Evolutionary conservation across 2,113 vertebrate genomes (phyloP), one percentile per base, ranked within the genome.

Genomic region (Axis porcinus): DNA sequence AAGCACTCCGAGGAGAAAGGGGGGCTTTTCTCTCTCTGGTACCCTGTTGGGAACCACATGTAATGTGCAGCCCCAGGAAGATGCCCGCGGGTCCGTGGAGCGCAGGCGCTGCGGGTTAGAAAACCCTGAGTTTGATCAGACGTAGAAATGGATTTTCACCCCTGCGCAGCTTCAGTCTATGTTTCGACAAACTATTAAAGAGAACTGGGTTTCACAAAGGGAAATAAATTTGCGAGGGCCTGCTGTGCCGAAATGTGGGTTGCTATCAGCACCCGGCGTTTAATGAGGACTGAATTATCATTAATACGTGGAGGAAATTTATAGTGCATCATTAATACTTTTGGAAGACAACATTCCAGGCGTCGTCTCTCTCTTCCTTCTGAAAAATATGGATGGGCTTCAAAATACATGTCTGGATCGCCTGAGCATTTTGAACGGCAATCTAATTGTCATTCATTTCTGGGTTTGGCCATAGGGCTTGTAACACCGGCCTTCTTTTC

Each of bases 261-360:
- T 97, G 85, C 82, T 94, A 36, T 91, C 94, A 92, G 89, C 90
- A 64, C 19, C 1, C 1, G 6, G 62, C 3, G 19, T 89, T 98
- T 97, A 96, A 97, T 85, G 82, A 97, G 88, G 58, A 81, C 55
- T 89, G 94, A 97, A 94, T 97, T 97, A 97, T 97, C 86, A 94
- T 95, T 97, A 94, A 88, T 78, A 97, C 33, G 33, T 89, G 96
- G 89, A 90, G 19, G 17, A 96, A 94, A 96, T 97, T 92, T 81
- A 95, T 91, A 87, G 70, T 55, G 58, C 92, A 92, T 60, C 92
- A 52, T 94, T 96, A 96, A 97, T 94, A 97, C 47, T 86, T 96
- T 40, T 70, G 33, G 93, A 94, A 90, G 97, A 67, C 86, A 93
- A 21, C 83, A 95, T 94, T 82, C 60, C 86, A 47, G 85, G 91